Evolutionary conservation across 2,113 vertebrate species (phyloP).

Genomic region (Tympanuchus pallidicinctus): DNA sequence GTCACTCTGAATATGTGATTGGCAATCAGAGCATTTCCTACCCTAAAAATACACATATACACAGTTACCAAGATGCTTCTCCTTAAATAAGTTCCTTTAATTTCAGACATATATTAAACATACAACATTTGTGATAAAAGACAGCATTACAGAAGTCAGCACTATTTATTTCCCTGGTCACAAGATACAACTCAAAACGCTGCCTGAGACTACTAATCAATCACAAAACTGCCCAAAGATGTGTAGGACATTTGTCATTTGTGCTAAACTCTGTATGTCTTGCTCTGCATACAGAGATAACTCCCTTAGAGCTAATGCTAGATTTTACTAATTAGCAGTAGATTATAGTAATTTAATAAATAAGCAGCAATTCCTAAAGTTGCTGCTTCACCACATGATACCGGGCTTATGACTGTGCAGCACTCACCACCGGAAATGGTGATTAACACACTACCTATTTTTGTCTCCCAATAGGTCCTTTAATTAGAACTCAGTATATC

Average conservation of each 20-base stretch:
- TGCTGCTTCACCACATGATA: not conserved
- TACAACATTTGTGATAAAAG: not conserved
- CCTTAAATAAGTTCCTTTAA: not conserved
- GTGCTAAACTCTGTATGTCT: not conserved
- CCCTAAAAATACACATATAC: not conserved
- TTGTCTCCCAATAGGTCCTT: not conserved
- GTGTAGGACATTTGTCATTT: not conserved
- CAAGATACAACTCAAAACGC: not conserved
- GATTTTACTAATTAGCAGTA: not conserved
- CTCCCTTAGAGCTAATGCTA: not conserved
- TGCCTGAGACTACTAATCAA: not conserved
- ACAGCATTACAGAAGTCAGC: not conserved
- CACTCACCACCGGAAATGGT: slow-evolving; percentile 1
- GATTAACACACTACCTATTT: not conserved
- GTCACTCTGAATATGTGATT: not conserved
- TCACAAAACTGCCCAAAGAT: not conserved
- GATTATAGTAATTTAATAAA: not conserved
- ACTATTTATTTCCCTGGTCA: not conserved
- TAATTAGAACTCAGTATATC: slow-evolving; percentile 23
- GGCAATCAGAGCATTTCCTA: not conserved
- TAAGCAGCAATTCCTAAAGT: not conserved
- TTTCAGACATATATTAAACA: not conserved
- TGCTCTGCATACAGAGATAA: not conserved
- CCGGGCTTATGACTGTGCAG: not conserved
- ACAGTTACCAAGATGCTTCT: not conserved